These are phyloP conservation scores for Halichondria panicea DNA, from an alignment of 37 sponge, comb jelly and placozoan genomes.

Conservation along the genomic window DNA sequence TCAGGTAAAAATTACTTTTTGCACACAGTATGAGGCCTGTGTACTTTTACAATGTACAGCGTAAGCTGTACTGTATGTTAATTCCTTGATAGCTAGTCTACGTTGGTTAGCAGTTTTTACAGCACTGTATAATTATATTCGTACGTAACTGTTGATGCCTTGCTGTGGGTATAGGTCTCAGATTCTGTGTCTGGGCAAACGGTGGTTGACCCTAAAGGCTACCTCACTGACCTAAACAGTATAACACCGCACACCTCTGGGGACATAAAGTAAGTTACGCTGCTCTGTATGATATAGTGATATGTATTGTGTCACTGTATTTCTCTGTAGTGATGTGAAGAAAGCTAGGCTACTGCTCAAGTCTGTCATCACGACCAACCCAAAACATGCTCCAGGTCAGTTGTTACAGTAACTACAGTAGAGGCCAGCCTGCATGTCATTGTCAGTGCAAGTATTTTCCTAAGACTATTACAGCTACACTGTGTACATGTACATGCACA, in stretches of 20 bases:
- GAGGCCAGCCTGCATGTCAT: background rate
- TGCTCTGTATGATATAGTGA: background rate
- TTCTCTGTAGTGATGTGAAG: constrained; percentile 81
- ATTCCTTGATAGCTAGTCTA: too few species aligned
- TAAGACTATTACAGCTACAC: too few species aligned
- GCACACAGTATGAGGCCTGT: background rate
- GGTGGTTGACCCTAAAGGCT: constrained; percentile 98
- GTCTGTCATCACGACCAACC: constrained; percentile 96
- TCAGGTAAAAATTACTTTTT: constrained; percentile 69
- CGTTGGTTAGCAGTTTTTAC: too few species aligned
- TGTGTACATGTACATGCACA: too few species aligned
- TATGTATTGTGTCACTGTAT: background rate
- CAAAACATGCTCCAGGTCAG: constrained; percentile 91
- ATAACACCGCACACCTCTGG: constrained; percentile 87
- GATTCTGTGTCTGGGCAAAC: constrained; percentile 98
- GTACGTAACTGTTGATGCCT: too few species aligned
- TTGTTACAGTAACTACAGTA: too few species aligned
- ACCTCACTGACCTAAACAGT: constrained; percentile 95
- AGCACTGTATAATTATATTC: too few species aligned
- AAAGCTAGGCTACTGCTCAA: constrained; percentile 93
- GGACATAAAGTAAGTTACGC: constrained; percentile 80
- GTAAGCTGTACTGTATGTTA: too few species aligned
- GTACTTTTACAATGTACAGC: too few species aligned
- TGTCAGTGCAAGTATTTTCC: too few species aligned
- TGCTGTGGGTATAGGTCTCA: constrained; percentile 72